Evolutionary conservation across 1,140 invertebrate species (phyloP).

Genomic region (Polyergus mexicanus): DNA sequence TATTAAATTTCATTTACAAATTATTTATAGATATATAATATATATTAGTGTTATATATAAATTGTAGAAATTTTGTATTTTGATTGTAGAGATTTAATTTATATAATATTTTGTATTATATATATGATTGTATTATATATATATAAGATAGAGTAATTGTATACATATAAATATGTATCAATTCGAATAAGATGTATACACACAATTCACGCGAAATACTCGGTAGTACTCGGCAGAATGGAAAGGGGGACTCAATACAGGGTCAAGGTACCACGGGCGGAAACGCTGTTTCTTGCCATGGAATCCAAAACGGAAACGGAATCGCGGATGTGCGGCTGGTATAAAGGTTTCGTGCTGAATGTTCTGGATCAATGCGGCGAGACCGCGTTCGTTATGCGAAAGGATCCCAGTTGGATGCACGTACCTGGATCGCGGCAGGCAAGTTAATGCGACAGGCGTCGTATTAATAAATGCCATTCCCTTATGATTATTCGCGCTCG

Average conservation of each 20-base stretch:
- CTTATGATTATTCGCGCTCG: not conserved
- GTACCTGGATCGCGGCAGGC: conserved; percentile 73
- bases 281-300: conserved; percentile 79
- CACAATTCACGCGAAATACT: not conserved
- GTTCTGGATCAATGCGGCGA: conserved; percentile 77
- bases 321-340: conserved; percentile 22
- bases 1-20: too few species aligned
- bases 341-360: conserved; percentile 70
- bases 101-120: too few species aligned
- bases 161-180: too few species aligned
- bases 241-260: conserved; percentile 74
- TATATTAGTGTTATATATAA: too few species aligned
- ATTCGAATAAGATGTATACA: not conserved
- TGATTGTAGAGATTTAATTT: too few species aligned
- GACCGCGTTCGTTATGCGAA: conserved; percentile 75
- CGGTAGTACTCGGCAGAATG: conserved; percentile 73
- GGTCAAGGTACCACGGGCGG: conserved; percentile 76
- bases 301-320: conserved; percentile 56
- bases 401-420: conserved; percentile 72
- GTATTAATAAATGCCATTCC: not conserved
- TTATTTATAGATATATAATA: too few species aligned
- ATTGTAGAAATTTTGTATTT: too few species aligned
- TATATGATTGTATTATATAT: too few species aligned
- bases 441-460: conserved; percentile 14
- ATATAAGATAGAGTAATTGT: too few species aligned